Evolutionary conservation across 2,113 vertebrate genomes (phyloP).

Genomic region (Bothrops jararaca): DNA sequence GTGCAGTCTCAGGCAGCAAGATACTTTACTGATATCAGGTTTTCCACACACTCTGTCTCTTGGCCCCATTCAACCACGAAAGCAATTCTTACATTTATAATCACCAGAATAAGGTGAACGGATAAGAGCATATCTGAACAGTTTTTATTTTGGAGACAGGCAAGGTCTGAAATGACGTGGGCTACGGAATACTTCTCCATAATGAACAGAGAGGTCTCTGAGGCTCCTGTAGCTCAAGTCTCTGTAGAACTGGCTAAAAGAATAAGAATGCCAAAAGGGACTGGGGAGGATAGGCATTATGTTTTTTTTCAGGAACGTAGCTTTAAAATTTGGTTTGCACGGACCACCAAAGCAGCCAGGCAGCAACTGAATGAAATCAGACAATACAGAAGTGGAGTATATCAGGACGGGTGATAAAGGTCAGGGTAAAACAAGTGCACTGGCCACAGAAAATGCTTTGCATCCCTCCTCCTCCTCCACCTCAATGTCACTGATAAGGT

Average conservation of each 20-base stretch:
- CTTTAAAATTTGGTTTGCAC: neutral
- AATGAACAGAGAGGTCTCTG: neutral
- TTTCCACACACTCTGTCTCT: neutral
- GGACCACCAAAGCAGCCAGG: neutral
- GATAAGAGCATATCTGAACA: neutral
- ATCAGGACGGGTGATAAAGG: neutral
- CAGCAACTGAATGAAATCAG: neutral
- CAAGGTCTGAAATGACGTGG: neutral
- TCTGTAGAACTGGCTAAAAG: neutral
- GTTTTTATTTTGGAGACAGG: neutral
- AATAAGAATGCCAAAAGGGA: neutral
- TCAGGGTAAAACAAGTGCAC: neutral
- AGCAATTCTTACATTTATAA: neutral
- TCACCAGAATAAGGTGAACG: neutral
- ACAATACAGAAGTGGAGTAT: neutral
- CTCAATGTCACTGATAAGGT: neutral
- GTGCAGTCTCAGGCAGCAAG: neutral
- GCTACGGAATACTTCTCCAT: neutral
- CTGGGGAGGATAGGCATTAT: neutral
- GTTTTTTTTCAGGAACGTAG: neutral
- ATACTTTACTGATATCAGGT: neutral
- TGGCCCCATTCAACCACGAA: neutral
- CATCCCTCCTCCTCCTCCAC: neutral
- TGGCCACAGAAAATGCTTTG: accelerated
- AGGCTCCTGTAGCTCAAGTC: neutral